These are phyloP conservation scores for Pelobates cultripes DNA, from an alignment of 2,797 vertebrate genomes.

Conservation along the genomic window DNA sequence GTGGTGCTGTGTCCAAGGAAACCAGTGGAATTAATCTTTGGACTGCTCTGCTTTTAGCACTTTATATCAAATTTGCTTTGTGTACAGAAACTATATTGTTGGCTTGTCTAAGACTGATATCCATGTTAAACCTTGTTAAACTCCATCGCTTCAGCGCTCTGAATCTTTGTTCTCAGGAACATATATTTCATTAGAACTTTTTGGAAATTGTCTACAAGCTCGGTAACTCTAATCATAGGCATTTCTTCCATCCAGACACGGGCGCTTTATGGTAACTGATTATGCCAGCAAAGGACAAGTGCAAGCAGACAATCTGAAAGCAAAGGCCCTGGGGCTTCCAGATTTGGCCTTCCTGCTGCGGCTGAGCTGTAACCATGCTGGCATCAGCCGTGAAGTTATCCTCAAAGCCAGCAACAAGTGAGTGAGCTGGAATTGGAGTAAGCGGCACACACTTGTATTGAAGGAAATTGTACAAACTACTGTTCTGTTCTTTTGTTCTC, in stretches of 20 bases:
- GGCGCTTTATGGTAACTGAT: slow-evolving; percentile 72
- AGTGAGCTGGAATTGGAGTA: background rate
- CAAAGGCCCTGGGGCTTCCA: slow-evolving; percentile 66
- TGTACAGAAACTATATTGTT: too few species aligned
- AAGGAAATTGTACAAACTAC: background rate
- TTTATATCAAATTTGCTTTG: too few species aligned
- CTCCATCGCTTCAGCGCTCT: too few species aligned
- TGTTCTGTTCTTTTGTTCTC: background rate
- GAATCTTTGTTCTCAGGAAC: too few species aligned
- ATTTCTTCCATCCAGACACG: slow-evolving; percentile 62
- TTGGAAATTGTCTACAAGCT: too few species aligned
- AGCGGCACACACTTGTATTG: background rate
- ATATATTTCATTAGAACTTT: too few species aligned
- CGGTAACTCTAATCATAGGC: background rate
- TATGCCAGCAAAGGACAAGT: slow-evolving; percentile 68
- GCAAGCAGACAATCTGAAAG: slow-evolving; percentile 64
- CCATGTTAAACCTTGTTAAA: too few species aligned
- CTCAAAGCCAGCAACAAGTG: slow-evolving; percentile 59
- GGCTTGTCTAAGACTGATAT: too few species aligned
- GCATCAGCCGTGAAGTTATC: slow-evolving; percentile 64
- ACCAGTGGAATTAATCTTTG: too few species aligned
- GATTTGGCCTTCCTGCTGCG: slow-evolving; percentile 70
- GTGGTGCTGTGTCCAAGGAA: too few species aligned
- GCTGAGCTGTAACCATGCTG: slow-evolving; percentile 65
- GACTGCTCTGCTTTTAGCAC: too few species aligned